Evolutionary conservation across 2,797 vertebrate species (phyloP), one percentile per base, ranked within the genome.

Genomic region (Pteropus rufus): DNA sequence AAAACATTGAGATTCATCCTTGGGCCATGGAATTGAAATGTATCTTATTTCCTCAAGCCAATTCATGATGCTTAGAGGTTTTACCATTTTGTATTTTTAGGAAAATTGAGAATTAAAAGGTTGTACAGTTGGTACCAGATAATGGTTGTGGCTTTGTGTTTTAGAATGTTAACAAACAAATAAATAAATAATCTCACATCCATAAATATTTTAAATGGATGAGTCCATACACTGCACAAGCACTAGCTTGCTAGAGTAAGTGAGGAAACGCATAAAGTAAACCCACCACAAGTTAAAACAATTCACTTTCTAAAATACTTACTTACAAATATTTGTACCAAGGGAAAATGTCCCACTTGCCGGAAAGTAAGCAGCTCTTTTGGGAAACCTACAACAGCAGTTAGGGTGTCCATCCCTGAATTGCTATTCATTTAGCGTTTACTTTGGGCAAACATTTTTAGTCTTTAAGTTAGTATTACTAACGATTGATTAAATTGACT

Each of bases 401-500:
- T 84, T 82, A 46, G 3, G 18, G 19, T 44, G 64, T 76, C 89
- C 0, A 9, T 44, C 31, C 12, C 12, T 89, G 72, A 44, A 11
- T 93, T 67, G 10, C 24, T 69, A 77, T 77, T 58, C 69, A 82
- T 93, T 96, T 89, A 86, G 49, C 10, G 72, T 91, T 98, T 97
- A 77, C 62, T 95, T 89, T 84, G 36, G 62, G 82, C 36, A 73
- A 29, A 58, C 21, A 87, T 73, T 93, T 95, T 97, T 87, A 91
- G 52, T 80, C 70, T 96, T 85, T 34, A 70, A 70, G 3, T 95
- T 93, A 85, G n/a, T 62, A 83, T 46, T 92, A 44, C 31, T 97
- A 95, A 95, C 83, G 82, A 96, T 89, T 82, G 93, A 95, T 96
- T 95, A 94, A 96, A 90, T 11, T 87, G 73, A 49, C 41, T 94